Evolutionary conservation across 2,797 vertebrate genomes (phyloP).

Genomic region (Brachyrhaphis roseni): DNA sequence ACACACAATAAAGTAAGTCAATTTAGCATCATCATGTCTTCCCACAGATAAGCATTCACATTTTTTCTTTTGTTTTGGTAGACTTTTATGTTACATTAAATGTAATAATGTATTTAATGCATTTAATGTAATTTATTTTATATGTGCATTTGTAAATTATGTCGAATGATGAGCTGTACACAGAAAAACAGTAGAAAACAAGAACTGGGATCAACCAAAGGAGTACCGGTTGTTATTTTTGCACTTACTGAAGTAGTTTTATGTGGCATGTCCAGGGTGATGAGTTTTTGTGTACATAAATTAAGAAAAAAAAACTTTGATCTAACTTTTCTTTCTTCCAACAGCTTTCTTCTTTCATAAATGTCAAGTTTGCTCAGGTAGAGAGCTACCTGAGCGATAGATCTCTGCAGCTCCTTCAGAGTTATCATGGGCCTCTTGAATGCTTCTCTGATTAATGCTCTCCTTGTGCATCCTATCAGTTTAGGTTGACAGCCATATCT

Average conservation of each 20-base stretch:
- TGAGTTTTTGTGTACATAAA: not conserved
- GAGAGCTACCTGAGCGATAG: not conserved
- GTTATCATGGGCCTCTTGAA: not conserved
- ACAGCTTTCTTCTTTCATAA: not conserved
- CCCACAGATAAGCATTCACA: not conserved
- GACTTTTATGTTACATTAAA: not conserved
- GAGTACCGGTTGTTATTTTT: not conserved
- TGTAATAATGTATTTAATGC: not conserved
- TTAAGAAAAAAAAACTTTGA: not conserved
- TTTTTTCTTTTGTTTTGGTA: not conserved
- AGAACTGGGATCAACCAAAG: not conserved
- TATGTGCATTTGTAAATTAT: not conserved
- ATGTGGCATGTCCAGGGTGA: not conserved
- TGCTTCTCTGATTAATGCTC: not conserved
- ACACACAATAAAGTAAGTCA: not conserved
- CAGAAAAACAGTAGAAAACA: not conserved
- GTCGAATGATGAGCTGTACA: not conserved
- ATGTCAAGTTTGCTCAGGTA: not conserved
- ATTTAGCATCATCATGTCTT: not conserved
- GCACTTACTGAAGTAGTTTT: not conserved
- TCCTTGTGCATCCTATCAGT: not conserved
- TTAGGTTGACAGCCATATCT: not conserved
- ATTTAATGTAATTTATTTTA: not conserved
- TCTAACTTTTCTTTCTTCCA: not conserved
- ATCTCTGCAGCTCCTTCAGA: constrained; percentile 1